Base-by-base conservation (phyloP, 2,797 vertebrate species). In the Crocodylus rhombifer region DNA sequence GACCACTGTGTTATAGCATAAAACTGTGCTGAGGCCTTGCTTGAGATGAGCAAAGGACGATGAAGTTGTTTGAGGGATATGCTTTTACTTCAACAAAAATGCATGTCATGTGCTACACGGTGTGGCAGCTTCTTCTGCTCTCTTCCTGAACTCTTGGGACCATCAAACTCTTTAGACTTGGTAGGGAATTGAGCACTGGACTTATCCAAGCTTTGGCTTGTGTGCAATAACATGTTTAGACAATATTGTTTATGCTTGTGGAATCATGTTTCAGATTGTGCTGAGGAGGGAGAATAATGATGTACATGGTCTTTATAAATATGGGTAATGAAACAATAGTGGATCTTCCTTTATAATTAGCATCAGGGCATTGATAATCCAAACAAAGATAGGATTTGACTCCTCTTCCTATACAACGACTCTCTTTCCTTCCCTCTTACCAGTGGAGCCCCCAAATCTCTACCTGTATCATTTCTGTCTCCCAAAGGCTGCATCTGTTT, bases 301-400 rank as follows among this genome's bases (percentile, higher is more conserved):
- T 87, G 90, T 10, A 33, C 79, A 84, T 81, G 71, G 79, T 89
- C 76, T 23, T 89, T 86, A 42, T 93, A 91, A 91, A 92, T 92
- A 85, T 13, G 65, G 62, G 65, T 85, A 91, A 94, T 36, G 51
- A 82, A 88, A 91, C 30, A 73, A n/a, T 55, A 56, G 58, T 81
- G 85, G 92, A 82, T 89, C 85, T 65, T 86, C 51, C 74, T 87
- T 75, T 81, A 10, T 85, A 87, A 82, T 92, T 91, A 93, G 81
- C 78, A 82, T 71, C 1, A 7, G 61, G 79, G 33, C 79, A 95
- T 92, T 88, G 74, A 67, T 89, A 85, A 42, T 91, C 86, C 63
- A 84, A 77, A 73, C 77, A 88, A 90, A 92, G 90, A 95, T 63
- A 85, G 81, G 65, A 92, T 89, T 71, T 92, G 83, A 87, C 87